phyloP scores from a whole-genome alignment of 2,797 vertebrate genomes.

The Semotilus atromaculatus region DNA sequence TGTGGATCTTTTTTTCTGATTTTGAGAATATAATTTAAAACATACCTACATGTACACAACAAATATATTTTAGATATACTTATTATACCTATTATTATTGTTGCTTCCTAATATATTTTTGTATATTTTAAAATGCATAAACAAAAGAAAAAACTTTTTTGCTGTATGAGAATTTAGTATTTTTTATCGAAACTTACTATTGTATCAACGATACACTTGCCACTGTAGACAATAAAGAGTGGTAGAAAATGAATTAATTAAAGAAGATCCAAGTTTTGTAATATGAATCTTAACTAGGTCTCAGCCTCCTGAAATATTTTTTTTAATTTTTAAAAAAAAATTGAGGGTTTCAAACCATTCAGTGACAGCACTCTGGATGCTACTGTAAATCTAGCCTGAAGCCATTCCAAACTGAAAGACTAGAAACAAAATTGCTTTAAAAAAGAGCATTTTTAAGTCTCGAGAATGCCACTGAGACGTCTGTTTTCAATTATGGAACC shows the following conservation, averaged over 20 bases:
- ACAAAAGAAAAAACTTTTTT: not conserved
- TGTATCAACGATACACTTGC: not conserved
- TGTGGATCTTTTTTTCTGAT: too few species aligned
- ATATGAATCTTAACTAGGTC: not conserved
- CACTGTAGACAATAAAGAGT: not conserved
- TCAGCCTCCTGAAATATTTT: not conserved
- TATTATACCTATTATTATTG: too few species aligned
- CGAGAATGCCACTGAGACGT: constrained; percentile 64
- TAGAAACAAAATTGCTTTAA: constrained; percentile 62
- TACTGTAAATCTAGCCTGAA: constrained; percentile 60
- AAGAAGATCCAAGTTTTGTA: not conserved
- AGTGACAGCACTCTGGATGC: constrained; percentile 64
- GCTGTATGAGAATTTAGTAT: not conserved
- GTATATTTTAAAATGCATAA: not conserved
- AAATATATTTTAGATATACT: not conserved
- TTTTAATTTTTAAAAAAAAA: too few species aligned
- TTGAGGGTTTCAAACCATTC: constrained; percentile 54
- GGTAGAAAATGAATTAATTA: not conserved
- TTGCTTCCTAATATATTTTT: too few species aligned
- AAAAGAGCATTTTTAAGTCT: constrained; percentile 64
- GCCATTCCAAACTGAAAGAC: constrained; percentile 41
- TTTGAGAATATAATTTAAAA: not conserved
- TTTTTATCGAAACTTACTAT: not conserved
- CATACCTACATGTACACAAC: not conserved
- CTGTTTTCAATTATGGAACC: constrained; percentile 73